phyloP scores from a whole-genome alignment of 2,888 invertebrate species.

The Tachina grossa region DNA sequence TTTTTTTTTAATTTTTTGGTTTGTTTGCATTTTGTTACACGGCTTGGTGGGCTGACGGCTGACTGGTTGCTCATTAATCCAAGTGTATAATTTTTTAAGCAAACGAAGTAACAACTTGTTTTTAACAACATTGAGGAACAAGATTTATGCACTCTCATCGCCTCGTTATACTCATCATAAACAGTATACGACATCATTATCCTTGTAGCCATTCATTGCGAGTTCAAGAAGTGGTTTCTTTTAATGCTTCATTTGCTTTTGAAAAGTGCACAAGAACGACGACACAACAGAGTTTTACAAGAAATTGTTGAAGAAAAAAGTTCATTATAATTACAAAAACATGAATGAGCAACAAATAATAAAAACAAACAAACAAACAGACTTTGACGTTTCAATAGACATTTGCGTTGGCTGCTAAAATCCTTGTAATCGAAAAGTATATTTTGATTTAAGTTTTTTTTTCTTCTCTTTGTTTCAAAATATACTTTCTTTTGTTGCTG shows the following conservation, averaged over 20 bases:
- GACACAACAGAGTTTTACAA: slow-evolving; percentile 35
- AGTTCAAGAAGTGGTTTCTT: slow-evolving; percentile 67
- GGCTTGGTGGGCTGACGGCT: slow-evolving; percentile 45
- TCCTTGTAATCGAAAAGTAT: slow-evolving; percentile 53
- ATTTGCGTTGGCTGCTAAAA: slow-evolving; percentile 16
- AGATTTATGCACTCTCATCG: slow-evolving; percentile 68
- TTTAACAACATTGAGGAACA: slow-evolving; percentile 40
- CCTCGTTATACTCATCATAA: slow-evolving; percentile 49
- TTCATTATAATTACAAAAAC: slow-evolving; percentile 77
- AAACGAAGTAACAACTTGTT: slow-evolving; percentile 69
- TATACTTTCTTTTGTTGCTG: slow-evolving; percentile 47
- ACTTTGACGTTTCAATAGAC: slow-evolving; percentile 52
- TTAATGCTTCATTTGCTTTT: slow-evolving; percentile 67
- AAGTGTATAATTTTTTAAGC: slow-evolving; percentile 79
- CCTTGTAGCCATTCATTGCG: slow-evolving; percentile 55
- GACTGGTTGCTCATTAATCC: slow-evolving; percentile 79
- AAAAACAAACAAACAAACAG: slow-evolving; percentile 56
- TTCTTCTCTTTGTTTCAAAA: slow-evolving; percentile 28
- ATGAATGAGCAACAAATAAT: slow-evolving; percentile 77
- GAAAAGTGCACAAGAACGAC: slow-evolving; percentile 50
- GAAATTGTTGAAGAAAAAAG: slow-evolving; percentile 73
- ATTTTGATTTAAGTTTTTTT: slow-evolving; percentile 41
- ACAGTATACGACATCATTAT: slow-evolving; percentile 50
- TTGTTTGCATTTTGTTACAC: slow-evolving; percentile 49
- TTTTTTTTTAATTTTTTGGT: slow-evolving; percentile 10